A percentile compares a stretch with the other conserved stretches of the same genome.
Evolutionary conservation across 2,888 invertebrate genomes (phyloP).

Genomic region (Cinara cedri): DNA sequence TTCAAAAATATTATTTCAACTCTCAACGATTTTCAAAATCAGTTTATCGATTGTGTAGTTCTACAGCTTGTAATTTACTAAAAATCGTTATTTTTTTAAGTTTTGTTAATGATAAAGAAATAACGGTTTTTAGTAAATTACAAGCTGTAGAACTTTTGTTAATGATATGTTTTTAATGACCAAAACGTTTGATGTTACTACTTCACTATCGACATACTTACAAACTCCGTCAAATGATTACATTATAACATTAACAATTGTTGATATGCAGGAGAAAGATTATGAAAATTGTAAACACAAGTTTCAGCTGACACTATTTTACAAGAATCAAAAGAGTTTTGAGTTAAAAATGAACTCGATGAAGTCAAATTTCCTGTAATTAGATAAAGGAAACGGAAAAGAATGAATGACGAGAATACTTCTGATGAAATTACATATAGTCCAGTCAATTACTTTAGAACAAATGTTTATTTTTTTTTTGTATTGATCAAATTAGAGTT

Average conservation of each 20-base stretch:
- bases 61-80: too few species aligned
- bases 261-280: neutral
- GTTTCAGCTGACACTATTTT: slow-evolving; percentile 1
- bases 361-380: neutral
- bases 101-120: too few species aligned
- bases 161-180: too few species aligned
- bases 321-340: slow-evolving; percentile 11
- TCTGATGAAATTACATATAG: neutral
- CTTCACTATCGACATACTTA: neutral
- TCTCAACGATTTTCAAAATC: too few species aligned
- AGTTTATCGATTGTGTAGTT: too few species aligned
- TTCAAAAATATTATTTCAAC: too few species aligned
- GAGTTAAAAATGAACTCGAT: neutral
- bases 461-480: slow-evolving; percentile 8
- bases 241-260: slow-evolving; percentile 8
- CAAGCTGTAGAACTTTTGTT: too few species aligned
- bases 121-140: too few species aligned
- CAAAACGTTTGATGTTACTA: neutral
- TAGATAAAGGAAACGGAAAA: neutral
- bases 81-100: too few species aligned
- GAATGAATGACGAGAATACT: neutral
- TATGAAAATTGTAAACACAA: neutral
- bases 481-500: neutral
- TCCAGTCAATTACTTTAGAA: neutral
- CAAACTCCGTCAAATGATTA: slow-evolving; percentile 8